Conservation (phyloP, 2,113 vertebrate species). For the Prionailurus bengalensis region DNA sequence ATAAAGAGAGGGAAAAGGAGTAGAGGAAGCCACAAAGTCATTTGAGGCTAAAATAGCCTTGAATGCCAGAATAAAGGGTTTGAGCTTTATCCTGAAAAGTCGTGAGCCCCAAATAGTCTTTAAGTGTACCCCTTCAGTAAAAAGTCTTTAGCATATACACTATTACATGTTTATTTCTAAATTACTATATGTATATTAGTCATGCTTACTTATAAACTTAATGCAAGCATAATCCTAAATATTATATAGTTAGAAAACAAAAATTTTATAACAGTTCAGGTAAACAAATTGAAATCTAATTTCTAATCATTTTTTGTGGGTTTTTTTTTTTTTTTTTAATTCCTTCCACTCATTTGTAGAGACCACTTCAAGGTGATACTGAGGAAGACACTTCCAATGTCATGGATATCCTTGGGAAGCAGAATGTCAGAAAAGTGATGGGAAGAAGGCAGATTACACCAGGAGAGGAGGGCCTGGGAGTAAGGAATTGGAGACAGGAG, state of each 20-base stretch:
- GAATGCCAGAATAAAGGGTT: slow-evolving; percentile 1
- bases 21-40: not conserved
- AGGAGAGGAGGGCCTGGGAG: not conserved
- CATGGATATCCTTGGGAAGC: not conserved
- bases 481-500: not conserved
- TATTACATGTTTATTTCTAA: slow-evolving; percentile 21
- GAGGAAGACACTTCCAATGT: not conserved
- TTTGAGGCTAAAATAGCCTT: slow-evolving; percentile 9
- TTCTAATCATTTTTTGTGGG: not conserved
- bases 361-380: not conserved
- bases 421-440: not conserved
- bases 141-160: not conserved
- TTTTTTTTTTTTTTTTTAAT: not conserved
- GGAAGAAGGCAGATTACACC: not conserved
- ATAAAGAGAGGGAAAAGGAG: not conserved
- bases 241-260: not conserved
- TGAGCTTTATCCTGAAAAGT: slow-evolving; percentile 31
- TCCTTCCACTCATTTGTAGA: not conserved
- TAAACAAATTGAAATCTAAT: slow-evolving; percentile 26
- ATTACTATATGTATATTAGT: not conserved
- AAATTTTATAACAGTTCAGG: not conserved
- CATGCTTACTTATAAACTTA: slow-evolving; percentile 36
- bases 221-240: slow-evolving; percentile 55
- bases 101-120: not conserved
- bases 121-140: not conserved